Percentiles rank a stretch among this genome's conserved stretches.
Conservation (phyloP, 2,888 invertebrate species). For the Nemoura dubitans region DNA sequence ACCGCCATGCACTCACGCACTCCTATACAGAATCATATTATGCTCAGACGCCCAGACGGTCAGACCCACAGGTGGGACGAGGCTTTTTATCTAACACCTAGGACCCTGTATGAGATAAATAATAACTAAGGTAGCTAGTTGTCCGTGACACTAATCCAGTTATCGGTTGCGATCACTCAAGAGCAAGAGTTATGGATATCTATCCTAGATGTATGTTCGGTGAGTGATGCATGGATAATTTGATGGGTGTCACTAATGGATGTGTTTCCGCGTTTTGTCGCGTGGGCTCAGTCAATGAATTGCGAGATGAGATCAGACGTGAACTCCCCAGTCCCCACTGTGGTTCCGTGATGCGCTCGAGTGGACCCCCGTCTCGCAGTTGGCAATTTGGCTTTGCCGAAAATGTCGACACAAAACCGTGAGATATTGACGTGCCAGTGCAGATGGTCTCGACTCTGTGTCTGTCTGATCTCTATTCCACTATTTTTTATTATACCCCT, state of each 20-base stretch:
- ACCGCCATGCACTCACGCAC: neutral
- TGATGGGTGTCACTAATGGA: neutral
- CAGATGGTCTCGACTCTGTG: too few relatives aligned
- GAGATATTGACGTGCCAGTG: too few relatives aligned
- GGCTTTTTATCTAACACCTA: neutral
- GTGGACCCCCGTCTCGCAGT: too few relatives aligned
- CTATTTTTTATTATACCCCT: too few relatives aligned
- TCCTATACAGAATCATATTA: neutral
- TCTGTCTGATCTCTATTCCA: too few relatives aligned
- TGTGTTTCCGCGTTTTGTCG: neutral
- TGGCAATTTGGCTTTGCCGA: too few relatives aligned
- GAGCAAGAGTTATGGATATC: neutral
- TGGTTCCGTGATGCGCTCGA: neutral
- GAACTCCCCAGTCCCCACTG: neutral
- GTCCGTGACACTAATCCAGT: neutral
- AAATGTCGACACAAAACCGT: too few relatives aligned
- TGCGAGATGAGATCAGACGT: too few relatives aligned
- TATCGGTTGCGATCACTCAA: neutral
- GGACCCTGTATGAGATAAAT: neutral
- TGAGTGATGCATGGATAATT: neutral
- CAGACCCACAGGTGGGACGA: neutral
- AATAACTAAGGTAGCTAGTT: conserved; percentile 4
- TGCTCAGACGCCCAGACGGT: too few relatives aligned
- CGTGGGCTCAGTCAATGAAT: too few relatives aligned
- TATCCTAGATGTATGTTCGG: too few relatives aligned